Evolutionary conservation across 2,888 invertebrate genomes (phyloP), one percentile per base, ranked within the genome.

Genomic region (Melanostoma mellinum): DNA sequence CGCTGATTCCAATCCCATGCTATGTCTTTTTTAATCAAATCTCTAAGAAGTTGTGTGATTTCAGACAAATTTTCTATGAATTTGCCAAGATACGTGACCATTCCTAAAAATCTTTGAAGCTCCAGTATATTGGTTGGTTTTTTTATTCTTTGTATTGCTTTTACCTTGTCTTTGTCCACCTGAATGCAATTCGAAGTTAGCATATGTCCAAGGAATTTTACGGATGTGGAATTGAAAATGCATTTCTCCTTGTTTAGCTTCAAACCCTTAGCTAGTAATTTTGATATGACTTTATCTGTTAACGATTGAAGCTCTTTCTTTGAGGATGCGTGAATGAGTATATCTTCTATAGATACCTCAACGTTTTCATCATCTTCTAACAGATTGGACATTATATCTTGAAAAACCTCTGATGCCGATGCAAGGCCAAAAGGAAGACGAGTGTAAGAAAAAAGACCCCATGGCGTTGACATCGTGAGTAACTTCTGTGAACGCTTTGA

Each of bases 391-490:
- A 65, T 65, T 9, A 55, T 44, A 9, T 55, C 20, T 55, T 55
- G 55, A 36, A 55, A 53, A 9, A 20, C 20, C 20, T 20, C 20
- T 20, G 20, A 56, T n/a, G 56, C 58, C 8, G 58, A 69, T 6
- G 58, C 33, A n/a, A 69, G 10, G n/a, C 69, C 69, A 48, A 69
- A 58, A 5, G 69, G 69, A 2, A 58, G 50, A 4, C 50, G 44
- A 6, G 20, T 56, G 38, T 56, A 56, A 6, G 69, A 69, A 48
- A 36, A 56, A 30, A 46, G 5, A 1, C 56, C 50, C 68, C 58
- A 71, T 40, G 48, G 50, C 6, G 69, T 71, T 40, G 58, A 10
- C 50, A 71, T 68, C 30, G 68, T 68, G 6, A 55, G 44, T 44
- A 44, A 35, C 46, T 55, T 44, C 20, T n/a, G n/a, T n/a, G n/a